Percentiles rank a stretch among this genome's conserved stretches.
Conservation (phyloP, 2,113 vertebrate species). For the Fregata magnificens region DNA sequence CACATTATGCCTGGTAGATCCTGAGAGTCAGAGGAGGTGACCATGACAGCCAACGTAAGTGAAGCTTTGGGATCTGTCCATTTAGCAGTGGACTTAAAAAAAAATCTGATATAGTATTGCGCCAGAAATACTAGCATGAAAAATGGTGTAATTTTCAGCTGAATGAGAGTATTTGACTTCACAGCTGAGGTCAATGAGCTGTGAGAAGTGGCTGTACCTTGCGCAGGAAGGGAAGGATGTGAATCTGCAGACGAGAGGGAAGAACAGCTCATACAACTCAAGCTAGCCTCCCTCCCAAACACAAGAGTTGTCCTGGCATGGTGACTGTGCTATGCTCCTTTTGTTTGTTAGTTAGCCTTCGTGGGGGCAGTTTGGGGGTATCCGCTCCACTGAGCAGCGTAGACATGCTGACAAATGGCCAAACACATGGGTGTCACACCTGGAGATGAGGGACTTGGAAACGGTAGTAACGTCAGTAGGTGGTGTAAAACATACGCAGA, state of each 20-base stretch:
- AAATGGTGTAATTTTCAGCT: neutral
- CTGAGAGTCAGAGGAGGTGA: neutral
- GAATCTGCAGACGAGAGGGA: neutral
- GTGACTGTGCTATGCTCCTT: neutral
- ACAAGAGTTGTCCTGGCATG: neutral
- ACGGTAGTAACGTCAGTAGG: neutral
- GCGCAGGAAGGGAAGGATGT: neutral
- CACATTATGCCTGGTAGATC: neutral
- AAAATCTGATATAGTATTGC: neutral
- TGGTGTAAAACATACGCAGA: neutral
- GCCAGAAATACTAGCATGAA: neutral
- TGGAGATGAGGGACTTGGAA: neutral
- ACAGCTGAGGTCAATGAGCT: neutral
- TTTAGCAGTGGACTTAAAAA: neutral
- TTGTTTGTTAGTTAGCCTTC: neutral
- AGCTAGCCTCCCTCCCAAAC: neutral
- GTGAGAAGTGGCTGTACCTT: neutral
- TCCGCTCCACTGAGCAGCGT: accelerated
- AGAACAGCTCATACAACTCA: neutral
- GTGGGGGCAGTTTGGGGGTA: neutral
- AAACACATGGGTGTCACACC: neutral
- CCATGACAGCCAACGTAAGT: accelerated
- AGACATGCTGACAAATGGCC: neutral
- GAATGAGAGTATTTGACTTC: neutral
- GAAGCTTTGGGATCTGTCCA: neutral